Evolutionary conservation across 2,888 invertebrate species (phyloP).

Genomic region (Chorisops tibialis): DNA sequence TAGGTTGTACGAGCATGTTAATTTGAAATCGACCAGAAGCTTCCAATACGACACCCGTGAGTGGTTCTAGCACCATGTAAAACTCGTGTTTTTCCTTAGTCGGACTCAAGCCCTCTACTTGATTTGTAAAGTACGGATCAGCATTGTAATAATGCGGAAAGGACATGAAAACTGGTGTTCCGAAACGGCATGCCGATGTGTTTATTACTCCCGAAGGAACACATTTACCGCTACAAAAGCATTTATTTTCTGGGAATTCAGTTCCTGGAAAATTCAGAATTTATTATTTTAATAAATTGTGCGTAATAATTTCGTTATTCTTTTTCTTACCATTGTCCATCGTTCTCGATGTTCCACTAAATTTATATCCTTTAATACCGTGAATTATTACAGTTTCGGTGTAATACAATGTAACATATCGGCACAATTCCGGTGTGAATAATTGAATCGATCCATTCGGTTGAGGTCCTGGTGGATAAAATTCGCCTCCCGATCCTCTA

Average conservation of each 20-base stretch:
- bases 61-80: conserved; percentile 72
- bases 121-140: conserved; percentile 63
- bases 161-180: conserved; percentile 79
- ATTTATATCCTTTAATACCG: conserved; percentile 66
- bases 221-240: conserved; percentile 72
- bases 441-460: conserved; percentile 60
- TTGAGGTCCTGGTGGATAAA: conserved; percentile 65
- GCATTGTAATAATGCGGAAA: conserved; percentile 81
- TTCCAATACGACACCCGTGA: conserved; percentile 70
- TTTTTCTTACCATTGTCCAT: conserved; percentile 62
- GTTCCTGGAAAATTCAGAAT: conserved; percentile 55
- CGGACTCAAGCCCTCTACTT: conserved; percentile 68
- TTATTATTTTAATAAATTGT: background rate
- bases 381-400: conserved; percentile 57
- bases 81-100: conserved; percentile 68
- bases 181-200: conserved; percentile 73
- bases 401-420: conserved; percentile 63
- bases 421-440: conserved; percentile 74
- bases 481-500: conserved; percentile 75
- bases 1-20: conserved; percentile 69
- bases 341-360: conserved; percentile 60
- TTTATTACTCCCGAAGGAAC: conserved; percentile 71
- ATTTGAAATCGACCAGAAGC: conserved; percentile 76
- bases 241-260: conserved; percentile 59
- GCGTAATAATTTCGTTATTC: no score